Conservation (phyloP, 2,797 vertebrate genomes). For the Chlorospingus semifuscus region DNA sequence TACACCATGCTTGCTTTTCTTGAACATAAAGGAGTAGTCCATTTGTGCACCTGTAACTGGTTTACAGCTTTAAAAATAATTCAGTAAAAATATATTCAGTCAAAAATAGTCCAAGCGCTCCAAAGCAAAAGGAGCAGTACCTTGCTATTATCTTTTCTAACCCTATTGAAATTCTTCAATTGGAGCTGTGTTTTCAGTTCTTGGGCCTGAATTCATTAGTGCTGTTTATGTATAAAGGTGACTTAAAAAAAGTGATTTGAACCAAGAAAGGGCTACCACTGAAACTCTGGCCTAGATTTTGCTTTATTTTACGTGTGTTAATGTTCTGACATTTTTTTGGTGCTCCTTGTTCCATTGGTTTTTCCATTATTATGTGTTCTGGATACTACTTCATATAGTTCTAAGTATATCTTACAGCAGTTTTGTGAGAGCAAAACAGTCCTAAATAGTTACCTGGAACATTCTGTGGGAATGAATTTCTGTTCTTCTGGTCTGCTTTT, state of each 20-base stretch:
- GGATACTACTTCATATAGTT: neutral
- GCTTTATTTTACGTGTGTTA: neutral
- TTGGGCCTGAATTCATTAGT: neutral
- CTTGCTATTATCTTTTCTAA: neutral
- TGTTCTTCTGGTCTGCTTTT: neutral
- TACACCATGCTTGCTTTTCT: neutral
- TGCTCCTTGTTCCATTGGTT: neutral
- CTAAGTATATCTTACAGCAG: neutral
- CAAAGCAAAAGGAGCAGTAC: neutral
- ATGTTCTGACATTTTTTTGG: neutral
- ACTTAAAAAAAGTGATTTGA: rapidly evolving
- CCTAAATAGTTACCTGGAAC: neutral
- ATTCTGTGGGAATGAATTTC: neutral
- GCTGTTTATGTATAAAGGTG: neutral
- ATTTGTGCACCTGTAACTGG: neutral
- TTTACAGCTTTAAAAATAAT: neutral
- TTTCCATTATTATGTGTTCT: neutral
- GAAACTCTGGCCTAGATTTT: neutral
- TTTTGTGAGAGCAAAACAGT: neutral
- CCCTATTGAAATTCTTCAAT: neutral
- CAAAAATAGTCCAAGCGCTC: neutral
- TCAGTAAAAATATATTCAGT: neutral
- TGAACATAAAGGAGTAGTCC: neutral
- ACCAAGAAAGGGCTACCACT: neutral
- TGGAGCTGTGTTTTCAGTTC: neutral